phyloP scores from a whole-genome alignment of 2,888 invertebrate species.

The Gasteruption jaculator region DNA sequence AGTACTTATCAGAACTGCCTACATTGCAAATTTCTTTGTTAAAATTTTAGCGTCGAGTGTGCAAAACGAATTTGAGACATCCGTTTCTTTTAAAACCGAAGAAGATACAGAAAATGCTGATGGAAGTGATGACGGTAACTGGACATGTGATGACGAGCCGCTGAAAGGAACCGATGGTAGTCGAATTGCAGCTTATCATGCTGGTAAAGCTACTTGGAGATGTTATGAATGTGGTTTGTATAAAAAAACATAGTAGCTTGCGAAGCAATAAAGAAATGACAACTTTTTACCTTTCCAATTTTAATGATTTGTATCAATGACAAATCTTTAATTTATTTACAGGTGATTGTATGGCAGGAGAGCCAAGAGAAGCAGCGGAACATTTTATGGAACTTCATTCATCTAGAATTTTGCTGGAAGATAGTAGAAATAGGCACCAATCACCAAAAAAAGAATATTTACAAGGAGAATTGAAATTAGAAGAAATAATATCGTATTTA shows the following conservation, averaged over 20 bases:
- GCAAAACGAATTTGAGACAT: slow-evolving; percentile 49
- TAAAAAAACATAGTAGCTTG: neutral
- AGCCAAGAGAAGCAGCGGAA: slow-evolving; percentile 45
- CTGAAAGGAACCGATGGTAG: slow-evolving; percentile 48
- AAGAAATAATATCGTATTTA: slow-evolving; percentile 42
- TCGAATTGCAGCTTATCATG: slow-evolving; percentile 46
- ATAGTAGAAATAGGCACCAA: slow-evolving; percentile 35
- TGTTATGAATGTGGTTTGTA: slow-evolving; percentile 48
- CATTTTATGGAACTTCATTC: slow-evolving; percentile 46
- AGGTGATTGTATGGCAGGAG: slow-evolving; percentile 45
- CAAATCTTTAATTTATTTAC: too few relatives aligned
- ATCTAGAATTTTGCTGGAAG: slow-evolving; percentile 37
- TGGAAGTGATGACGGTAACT: slow-evolving; percentile 45
- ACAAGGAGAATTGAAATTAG: slow-evolving; percentile 38
- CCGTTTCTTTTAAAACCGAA: slow-evolving; percentile 43
- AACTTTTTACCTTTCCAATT: too few relatives aligned
- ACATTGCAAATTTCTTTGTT: too few relatives aligned
- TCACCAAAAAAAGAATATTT: slow-evolving; percentile 41
- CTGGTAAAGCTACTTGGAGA: slow-evolving; percentile 45
- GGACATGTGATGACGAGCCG: slow-evolving; percentile 47
- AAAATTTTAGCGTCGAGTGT: slow-evolving; percentile 44
- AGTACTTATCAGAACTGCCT: too few relatives aligned
- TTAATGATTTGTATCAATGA: neutral
- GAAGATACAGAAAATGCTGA: slow-evolving; percentile 46
- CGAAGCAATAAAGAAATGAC: neutral